phyloP scores from a whole-genome alignment of 2,888 invertebrate species.

The Dilophus febrilis region DNA sequence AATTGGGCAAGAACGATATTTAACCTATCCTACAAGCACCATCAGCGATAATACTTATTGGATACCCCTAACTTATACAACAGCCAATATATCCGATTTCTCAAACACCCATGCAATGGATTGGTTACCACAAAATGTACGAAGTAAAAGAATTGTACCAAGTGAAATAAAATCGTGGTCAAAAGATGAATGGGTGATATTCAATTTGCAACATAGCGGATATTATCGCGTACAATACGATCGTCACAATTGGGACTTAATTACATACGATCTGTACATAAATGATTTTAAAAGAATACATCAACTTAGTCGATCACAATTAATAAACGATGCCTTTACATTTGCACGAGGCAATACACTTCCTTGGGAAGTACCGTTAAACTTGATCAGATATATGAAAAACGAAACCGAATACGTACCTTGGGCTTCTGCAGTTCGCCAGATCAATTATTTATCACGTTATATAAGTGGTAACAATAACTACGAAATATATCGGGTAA shows the following conservation, averaged over 20 bases:
- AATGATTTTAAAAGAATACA: constrained; percentile 35
- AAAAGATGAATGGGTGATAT: constrained; percentile 28
- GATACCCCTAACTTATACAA: too few relatives aligned
- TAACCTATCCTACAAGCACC: too few relatives aligned
- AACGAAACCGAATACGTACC: constrained; percentile 49
- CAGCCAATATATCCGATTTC: neutral
- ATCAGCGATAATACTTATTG: too few relatives aligned
- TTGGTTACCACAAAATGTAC: neutral
- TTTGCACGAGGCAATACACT: constrained; percentile 23
- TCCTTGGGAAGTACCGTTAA: constrained; percentile 32
- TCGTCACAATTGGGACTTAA: constrained; percentile 41
- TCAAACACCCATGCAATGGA: neutral
- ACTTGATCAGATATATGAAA: constrained; percentile 37
- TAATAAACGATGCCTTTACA: constrained; percentile 68
- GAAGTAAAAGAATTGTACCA: neutral
- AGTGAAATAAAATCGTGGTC: neutral
- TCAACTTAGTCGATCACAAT: constrained; percentile 64
- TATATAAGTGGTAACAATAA: too few relatives aligned
- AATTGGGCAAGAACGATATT: too few relatives aligned
- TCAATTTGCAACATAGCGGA: constrained; percentile 33
- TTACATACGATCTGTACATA: constrained; percentile 32
- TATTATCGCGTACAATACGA: constrained; percentile 56
- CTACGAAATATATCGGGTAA: too few relatives aligned
- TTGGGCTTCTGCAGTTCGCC: constrained; percentile 44
- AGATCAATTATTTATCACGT: constrained; percentile 23